Evolutionary conservation across 2,797 vertebrate species (phyloP).

Genomic region (Remorina albescens): DNA sequence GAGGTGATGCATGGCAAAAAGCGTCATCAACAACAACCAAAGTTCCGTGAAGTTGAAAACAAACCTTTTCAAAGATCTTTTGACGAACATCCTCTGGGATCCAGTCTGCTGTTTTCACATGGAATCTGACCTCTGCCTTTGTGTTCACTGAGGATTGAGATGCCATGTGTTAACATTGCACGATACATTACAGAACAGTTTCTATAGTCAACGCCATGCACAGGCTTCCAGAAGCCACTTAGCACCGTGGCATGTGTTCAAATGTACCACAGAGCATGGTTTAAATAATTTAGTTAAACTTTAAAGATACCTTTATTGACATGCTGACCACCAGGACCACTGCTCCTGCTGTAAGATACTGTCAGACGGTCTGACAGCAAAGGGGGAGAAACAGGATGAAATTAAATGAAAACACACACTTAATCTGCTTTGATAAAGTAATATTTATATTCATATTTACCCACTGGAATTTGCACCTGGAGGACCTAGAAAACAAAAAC

Average conservation of each 20-base stretch:
- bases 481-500: slow-evolving; percentile 63
- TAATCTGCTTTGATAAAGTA: neutral
- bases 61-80: slow-evolving; percentile 88
- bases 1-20: too few species aligned
- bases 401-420: neutral
- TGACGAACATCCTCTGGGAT: slow-evolving; percentile 87
- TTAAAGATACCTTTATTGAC: slow-evolving; percentile 94
- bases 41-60: neutral
- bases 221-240: neutral
- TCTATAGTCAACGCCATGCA: neutral
- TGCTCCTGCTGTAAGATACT: slow-evolving; percentile 91
- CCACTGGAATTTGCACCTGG: slow-evolving; percentile 75
- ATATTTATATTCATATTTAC: slow-evolving; percentile 60
- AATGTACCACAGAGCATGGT: neutral
- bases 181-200: neutral
- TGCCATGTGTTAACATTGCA: neutral
- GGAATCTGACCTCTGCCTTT: slow-evolving; percentile 94
- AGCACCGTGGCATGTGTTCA: neutral
- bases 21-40: neutral
- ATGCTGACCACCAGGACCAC: slow-evolving; percentile 94
- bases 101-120: slow-evolving; percentile 93
- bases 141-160: slow-evolving; percentile 85
- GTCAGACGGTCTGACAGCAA: slow-evolving; percentile 86
- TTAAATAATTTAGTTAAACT: neutral
- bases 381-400: neutral